A percentile compares a stretch with the other conserved stretches of the same genome.
Conservation (phyloP, 2,797 vertebrate species). For the Tenualosa ilisha region DNA sequence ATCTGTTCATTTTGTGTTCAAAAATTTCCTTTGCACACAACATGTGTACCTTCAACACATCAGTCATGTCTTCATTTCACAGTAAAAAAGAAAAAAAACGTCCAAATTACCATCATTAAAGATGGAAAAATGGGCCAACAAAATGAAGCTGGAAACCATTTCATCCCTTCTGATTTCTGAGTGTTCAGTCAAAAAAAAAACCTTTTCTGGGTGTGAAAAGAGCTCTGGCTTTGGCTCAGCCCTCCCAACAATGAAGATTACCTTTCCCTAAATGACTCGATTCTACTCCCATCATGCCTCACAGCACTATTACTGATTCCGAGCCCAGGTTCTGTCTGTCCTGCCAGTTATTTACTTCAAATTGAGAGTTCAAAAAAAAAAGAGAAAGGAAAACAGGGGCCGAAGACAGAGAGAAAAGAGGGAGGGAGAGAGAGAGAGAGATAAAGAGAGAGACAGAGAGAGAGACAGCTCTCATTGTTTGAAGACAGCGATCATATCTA, state of each 20-base stretch:
- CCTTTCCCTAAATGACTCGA: conserved; percentile 60
- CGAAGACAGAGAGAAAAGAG: background rate
- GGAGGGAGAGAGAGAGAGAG: background rate
- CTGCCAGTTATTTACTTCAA: conserved; percentile 35
- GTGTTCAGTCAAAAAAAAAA: background rate
- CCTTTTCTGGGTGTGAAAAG: conserved; percentile 27
- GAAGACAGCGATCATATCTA: conserved; percentile 41
- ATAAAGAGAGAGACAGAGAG: background rate
- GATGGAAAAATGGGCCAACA: background rate
- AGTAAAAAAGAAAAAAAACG: background rate
- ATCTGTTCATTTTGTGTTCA: background rate
- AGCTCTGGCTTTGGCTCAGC: conserved; percentile 1
- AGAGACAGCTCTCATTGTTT: conserved; percentile 23
- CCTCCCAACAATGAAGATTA: conserved; percentile 47
- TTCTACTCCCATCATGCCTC: conserved; percentile 58
- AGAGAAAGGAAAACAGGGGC: background rate
- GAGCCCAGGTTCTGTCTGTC: conserved; percentile 45
- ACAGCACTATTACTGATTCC: conserved; percentile 47
- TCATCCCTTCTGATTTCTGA: background rate
- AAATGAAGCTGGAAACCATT: background rate
- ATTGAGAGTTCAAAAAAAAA: conserved; percentile 20
- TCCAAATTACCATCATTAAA: background rate
- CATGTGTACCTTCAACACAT: background rate
- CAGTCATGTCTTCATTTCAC: background rate
- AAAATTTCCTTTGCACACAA: background rate